Conservation (phyloP, 2,797 vertebrate species). For the Lepidocolaptes lacrymiger region DNA sequence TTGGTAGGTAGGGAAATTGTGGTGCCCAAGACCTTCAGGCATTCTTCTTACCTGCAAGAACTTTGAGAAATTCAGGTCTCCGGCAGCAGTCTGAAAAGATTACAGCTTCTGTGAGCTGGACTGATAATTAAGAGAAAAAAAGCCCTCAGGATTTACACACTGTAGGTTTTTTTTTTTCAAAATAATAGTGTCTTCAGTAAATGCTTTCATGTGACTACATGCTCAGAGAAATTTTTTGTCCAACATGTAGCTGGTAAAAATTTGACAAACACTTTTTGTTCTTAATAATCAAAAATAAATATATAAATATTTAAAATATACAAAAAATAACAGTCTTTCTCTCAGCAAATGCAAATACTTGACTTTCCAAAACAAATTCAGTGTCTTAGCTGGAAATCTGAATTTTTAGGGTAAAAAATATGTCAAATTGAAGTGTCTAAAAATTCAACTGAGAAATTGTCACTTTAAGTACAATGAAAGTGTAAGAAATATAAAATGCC, state of each 20-base stretch:
- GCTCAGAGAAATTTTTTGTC: not conserved
- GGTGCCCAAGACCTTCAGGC: not conserved
- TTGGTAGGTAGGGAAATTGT: not conserved
- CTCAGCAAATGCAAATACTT: not conserved
- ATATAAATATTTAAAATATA: too few relatives aligned
- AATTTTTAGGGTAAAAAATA: not conserved
- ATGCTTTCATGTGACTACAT: not conserved
- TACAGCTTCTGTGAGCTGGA: not conserved
- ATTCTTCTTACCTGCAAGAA: not conserved
- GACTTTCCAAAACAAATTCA: not conserved
- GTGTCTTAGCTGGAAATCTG: not conserved
- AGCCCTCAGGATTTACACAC: rapidly evolving
- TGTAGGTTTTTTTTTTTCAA: not conserved
- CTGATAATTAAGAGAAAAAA: not conserved
- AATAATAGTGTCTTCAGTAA: not conserved
- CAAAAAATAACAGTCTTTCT: not conserved
- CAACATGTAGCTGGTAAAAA: not conserved
- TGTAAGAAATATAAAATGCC: not conserved
- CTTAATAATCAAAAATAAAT: not conserved
- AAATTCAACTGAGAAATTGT: not conserved
- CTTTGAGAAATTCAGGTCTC: not conserved
- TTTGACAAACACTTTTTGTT: not conserved
- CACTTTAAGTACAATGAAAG: not conserved
- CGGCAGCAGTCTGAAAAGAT: not conserved
- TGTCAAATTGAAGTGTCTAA: not conserved